Percentiles rank a stretch among this genome's conserved stretches.
These are phyloP conservation scores for Zele albiditarsus DNA, from an alignment of 2,888 invertebrate genomes.

Conservation along the genomic window DNA sequence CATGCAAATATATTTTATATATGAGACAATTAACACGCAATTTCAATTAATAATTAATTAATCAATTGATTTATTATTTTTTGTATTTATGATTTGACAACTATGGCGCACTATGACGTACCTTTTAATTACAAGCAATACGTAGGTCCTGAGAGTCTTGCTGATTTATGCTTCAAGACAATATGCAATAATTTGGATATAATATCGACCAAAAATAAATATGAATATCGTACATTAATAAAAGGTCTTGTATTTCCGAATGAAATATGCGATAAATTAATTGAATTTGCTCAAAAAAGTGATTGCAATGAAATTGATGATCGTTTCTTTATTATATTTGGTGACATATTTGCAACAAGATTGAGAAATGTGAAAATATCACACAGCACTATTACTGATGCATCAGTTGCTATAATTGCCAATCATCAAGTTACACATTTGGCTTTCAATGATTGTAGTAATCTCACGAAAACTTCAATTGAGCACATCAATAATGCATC, in stretches of 20 bases:
- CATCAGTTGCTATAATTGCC: constrained; percentile 81
- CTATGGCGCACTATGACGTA: constrained; percentile 65
- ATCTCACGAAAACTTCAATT: constrained; percentile 79
- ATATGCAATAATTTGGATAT: constrained; percentile 79
- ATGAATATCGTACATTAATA: constrained; percentile 72
- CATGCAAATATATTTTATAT: background rate
- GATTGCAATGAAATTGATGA: constrained; percentile 77
- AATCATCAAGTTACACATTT: constrained; percentile 84
- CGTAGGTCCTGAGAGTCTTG: constrained; percentile 76
- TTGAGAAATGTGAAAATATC: constrained; percentile 81
- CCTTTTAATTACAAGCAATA: constrained; percentile 62
- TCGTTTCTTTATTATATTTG: constrained; percentile 82
- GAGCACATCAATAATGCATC: constrained; percentile 81
- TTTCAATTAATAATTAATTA: background rate
- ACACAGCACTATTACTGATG: constrained; percentile 82
- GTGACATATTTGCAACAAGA: constrained; percentile 79
- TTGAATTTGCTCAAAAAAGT: constrained; percentile 76
- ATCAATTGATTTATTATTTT: constrained; percentile 1
- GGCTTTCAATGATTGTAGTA: constrained; percentile 83
- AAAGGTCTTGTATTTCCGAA: constrained; percentile 80
- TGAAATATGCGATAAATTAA: constrained; percentile 82
- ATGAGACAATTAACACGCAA: constrained; percentile 6
- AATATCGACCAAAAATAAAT: constrained; percentile 71
- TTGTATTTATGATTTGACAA: constrained; percentile 25
- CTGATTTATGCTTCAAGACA: constrained; percentile 79